Conservation (phyloP, 2,113 vertebrate genomes). For the Melanocharis versteri region DNA sequence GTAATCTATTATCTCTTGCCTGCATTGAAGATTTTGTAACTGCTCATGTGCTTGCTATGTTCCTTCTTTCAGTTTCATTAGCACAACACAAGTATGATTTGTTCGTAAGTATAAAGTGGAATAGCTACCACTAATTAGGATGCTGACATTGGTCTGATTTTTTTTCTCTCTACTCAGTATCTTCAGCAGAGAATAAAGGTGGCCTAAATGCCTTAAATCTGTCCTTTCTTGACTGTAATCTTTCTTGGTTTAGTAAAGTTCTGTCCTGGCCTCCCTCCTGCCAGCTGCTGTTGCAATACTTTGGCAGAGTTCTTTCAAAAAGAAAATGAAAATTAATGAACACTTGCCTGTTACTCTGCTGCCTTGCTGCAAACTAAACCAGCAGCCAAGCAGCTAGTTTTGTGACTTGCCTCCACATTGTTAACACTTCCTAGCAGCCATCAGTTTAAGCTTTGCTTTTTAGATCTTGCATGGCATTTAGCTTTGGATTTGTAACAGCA, state of each 20-base stretch:
- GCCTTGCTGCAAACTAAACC: neutral
- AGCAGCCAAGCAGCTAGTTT: neutral
- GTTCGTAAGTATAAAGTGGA: neutral
- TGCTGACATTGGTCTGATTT: neutral
- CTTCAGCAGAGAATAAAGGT: neutral
- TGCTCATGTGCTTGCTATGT: neutral
- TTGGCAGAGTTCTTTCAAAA: neutral
- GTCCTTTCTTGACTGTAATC: neutral
- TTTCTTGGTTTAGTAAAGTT: neutral
- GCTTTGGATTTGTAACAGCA: neutral
- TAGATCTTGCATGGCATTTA: neutral
- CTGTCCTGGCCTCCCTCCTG: neutral
- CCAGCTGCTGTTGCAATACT: neutral
- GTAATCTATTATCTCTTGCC: neutral
- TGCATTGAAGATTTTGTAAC: neutral
- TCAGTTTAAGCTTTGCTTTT: neutral
- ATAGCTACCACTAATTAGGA: neutral
- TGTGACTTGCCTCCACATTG: neutral
- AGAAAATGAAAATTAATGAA: neutral
- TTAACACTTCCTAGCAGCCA: neutral
- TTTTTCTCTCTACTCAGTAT: neutral
- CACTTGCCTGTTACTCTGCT: neutral
- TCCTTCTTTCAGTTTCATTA: neutral
- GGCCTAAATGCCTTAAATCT: neutral
- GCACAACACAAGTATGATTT: neutral